These are phyloP conservation scores for Eretmochelys imbricata DNA, from an alignment of 2,113 vertebrate genomes.

Conservation along the genomic window DNA sequence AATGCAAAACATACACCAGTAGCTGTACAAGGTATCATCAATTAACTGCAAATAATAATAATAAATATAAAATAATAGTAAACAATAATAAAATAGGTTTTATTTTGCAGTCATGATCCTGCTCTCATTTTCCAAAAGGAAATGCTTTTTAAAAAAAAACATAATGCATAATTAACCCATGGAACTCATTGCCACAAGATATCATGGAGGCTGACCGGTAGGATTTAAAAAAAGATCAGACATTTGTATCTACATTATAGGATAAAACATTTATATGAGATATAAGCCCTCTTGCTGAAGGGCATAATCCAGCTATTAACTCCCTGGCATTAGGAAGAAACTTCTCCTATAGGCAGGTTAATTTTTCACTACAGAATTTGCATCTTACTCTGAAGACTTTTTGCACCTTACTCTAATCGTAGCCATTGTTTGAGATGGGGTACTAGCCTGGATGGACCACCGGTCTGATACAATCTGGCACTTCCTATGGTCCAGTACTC, in stretches of 20 bases:
- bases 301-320: slow-evolving; percentile 8
- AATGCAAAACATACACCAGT: neutral
- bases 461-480: neutral
- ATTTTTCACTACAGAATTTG: neutral
- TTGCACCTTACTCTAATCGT: neutral
- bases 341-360: neutral
- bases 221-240: neutral
- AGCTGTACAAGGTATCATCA: neutral
- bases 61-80: neutral
- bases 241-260: neutral
- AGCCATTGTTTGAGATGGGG: neutral
- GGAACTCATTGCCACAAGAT: neutral
- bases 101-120: neutral
- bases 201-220: neutral
- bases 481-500: neutral
- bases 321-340: neutral
- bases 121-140: neutral
- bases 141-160: neutral
- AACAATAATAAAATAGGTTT: neutral
- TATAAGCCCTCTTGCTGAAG: slow-evolving; percentile 6
- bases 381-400: neutral
- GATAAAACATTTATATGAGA: neutral
- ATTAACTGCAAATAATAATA: neutral
- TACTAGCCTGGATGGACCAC: neutral
- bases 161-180: slow-evolving; percentile 30